Conservation (phyloP, 2,888 invertebrate genomes). For the Zygaena filipendulae region DNA sequence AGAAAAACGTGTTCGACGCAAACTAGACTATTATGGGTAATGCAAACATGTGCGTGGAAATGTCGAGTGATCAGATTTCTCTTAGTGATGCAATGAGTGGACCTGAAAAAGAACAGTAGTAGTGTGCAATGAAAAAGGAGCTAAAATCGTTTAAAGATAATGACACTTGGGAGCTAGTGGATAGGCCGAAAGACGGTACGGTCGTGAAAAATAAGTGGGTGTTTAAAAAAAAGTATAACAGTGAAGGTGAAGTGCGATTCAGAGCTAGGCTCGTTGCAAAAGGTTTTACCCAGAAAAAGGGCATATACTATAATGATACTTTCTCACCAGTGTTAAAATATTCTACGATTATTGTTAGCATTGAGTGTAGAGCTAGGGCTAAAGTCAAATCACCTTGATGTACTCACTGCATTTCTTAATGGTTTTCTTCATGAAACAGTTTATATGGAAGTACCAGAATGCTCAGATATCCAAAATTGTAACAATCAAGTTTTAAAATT, state of each 20-base stretch:
- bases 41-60: no score
- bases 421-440: slow-evolving; percentile 5
- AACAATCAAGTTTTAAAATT: no score
- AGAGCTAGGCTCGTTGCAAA: slow-evolving; percentile 7
- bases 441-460: slow-evolving; percentile 3
- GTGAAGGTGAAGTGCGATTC: slow-evolving; percentile 1
- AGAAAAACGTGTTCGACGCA: slow-evolving; percentile 10
- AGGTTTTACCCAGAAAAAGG: slow-evolving; percentile 8
- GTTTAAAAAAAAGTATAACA: slow-evolving; percentile 6
- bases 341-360: slow-evolving; percentile 5
- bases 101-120: slow-evolving; percentile 9
- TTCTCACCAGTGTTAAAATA: slow-evolving; percentile 6
- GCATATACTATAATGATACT: slow-evolving; percentile 5
- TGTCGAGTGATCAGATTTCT: not conserved
- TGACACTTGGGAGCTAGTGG: slow-evolving; percentile 8
- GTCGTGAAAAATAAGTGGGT: slow-evolving; percentile 9
- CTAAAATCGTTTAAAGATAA: slow-evolving; percentile 9
- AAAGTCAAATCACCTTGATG: slow-evolving; percentile 5
- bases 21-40: not conserved
- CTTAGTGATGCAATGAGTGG: slow-evolving; percentile 9
- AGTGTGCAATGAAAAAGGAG: slow-evolving; percentile 9
- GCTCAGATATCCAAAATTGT: no score
- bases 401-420: slow-evolving; percentile 6
- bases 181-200: slow-evolving; percentile 1
- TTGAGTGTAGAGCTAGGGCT: slow-evolving; percentile 3